Evolutionary conservation across 2,113 vertebrate genomes (phyloP).

Genomic region (Macrotus californicus): DNA sequence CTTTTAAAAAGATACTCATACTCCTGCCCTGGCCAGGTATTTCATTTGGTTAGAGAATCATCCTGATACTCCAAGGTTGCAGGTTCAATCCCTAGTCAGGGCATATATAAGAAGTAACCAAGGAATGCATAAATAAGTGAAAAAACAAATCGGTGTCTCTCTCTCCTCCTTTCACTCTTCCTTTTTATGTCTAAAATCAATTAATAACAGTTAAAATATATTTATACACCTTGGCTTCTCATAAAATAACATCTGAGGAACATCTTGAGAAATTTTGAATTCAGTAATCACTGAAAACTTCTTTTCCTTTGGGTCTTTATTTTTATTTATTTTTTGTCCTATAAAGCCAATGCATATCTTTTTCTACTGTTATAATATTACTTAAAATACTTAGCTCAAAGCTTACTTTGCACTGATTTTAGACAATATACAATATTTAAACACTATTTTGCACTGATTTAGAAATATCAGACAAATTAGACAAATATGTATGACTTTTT

Average conservation of each 20-base stretch:
- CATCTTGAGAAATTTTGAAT: background rate
- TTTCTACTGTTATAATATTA: background rate
- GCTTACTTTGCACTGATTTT: background rate
- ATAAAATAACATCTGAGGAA: background rate
- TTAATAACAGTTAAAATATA: background rate
- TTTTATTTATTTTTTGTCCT: background rate
- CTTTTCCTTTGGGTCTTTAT: background rate
- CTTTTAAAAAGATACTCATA: too few relatives aligned
- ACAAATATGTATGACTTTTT: background rate
- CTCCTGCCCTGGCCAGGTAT: too few relatives aligned
- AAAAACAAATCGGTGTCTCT: too few relatives aligned
- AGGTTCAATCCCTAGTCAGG: too few relatives aligned
- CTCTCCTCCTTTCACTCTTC: too few relatives aligned
- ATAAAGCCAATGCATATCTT: background rate
- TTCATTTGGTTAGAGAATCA: too few relatives aligned
- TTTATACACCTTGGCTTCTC: background rate
- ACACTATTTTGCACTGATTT: background rate
- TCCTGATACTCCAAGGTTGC: too few relatives aligned
- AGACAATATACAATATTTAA: too few relatives aligned
- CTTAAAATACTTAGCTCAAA: background rate
- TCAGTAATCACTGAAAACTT: background rate
- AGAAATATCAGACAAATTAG: too few relatives aligned
- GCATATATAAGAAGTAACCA: too few relatives aligned
- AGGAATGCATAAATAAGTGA: too few relatives aligned
- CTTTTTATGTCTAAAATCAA: too few relatives aligned